Evolutionary conservation across 2,888 invertebrate genomes (phyloP).

Genomic region (Ganaspis brasiliensis): DNA sequence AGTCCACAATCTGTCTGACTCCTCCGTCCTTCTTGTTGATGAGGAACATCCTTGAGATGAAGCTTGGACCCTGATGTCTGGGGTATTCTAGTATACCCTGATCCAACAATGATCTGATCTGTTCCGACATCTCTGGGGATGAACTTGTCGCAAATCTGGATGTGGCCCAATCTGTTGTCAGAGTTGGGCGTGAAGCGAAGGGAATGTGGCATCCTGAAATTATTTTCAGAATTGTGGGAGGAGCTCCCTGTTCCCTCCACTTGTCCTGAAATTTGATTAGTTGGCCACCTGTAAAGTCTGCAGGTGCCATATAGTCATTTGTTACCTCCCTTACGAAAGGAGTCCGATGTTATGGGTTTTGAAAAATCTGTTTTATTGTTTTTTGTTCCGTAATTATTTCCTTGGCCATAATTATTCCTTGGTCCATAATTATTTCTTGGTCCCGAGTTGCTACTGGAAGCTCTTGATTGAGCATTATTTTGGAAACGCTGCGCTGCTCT

Average conservation of each 20-base stretch:
- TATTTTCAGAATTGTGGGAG: neutral
- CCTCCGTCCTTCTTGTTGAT: neutral
- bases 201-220: no score
- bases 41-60: neutral
- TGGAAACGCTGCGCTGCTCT: neutral
- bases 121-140: neutral
- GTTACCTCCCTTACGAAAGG: slow-evolving; percentile 43
- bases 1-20: neutral
- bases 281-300: neutral
- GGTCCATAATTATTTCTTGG: no score
- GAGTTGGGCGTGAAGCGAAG: neutral
- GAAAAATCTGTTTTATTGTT: slow-evolving; percentile 1
- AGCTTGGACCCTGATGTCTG: neutral
- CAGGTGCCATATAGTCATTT: slow-evolving; percentile 27
- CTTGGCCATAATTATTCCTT: no score
- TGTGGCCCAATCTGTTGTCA: neutral
- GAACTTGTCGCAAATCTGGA: neutral
- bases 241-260: neutral
- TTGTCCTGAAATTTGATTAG: no score
- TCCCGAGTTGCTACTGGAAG: no score
- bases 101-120: neutral
- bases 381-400: no score
- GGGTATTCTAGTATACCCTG: neutral
- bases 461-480: neutral
- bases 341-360: slow-evolving; percentile 1